Conservation (phyloP, 2,888 invertebrate genomes). For the Patella ulyssiponensis region DNA sequence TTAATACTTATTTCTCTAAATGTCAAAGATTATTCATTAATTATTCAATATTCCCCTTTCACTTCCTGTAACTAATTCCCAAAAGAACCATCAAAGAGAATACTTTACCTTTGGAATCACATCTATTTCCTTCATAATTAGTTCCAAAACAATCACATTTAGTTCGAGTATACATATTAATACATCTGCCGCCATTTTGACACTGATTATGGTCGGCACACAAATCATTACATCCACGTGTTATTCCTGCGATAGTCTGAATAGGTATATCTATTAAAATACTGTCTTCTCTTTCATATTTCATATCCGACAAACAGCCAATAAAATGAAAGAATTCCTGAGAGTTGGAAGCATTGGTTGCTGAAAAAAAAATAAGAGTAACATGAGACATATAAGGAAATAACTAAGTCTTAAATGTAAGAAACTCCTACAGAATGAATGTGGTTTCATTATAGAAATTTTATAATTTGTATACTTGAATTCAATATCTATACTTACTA, state of each 20-base stretch:
- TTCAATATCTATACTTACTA: too few species aligned
- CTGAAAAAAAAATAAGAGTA: slow-evolving; percentile 21
- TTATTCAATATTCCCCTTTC: too few species aligned
- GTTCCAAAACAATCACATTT: slow-evolving; percentile 95
- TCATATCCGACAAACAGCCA: slow-evolving; percentile 56
- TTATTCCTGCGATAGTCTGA: slow-evolving; percentile 40
- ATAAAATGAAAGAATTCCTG: slow-evolving; percentile 43
- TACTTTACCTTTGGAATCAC: slow-evolving; percentile 86
- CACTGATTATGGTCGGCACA: slow-evolving; percentile 82
- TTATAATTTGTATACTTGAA: too few species aligned
- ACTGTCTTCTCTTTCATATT: slow-evolving; percentile 43
- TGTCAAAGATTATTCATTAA: too few species aligned
- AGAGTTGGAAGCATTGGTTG: slow-evolving; percentile 23
- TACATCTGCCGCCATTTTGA: slow-evolving; percentile 88
- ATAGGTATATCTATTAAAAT: slow-evolving; percentile 40
- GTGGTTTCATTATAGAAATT: too few species aligned
- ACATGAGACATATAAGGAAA: not conserved
- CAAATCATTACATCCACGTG: slow-evolving; percentile 86
- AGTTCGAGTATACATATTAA: slow-evolving; percentile 91
- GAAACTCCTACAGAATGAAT: too few species aligned
- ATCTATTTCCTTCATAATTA: slow-evolving; percentile 90
- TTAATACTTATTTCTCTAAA: too few species aligned
- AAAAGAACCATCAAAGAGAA: too few species aligned
- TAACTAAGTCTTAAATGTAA: too few species aligned
- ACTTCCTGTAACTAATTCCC: too few species aligned